Percentiles rank a stretch among this genome's conserved stretches.
Conservation (phyloP, 2,113 vertebrate genomes). For the Anas platyrhynchos region DNA sequence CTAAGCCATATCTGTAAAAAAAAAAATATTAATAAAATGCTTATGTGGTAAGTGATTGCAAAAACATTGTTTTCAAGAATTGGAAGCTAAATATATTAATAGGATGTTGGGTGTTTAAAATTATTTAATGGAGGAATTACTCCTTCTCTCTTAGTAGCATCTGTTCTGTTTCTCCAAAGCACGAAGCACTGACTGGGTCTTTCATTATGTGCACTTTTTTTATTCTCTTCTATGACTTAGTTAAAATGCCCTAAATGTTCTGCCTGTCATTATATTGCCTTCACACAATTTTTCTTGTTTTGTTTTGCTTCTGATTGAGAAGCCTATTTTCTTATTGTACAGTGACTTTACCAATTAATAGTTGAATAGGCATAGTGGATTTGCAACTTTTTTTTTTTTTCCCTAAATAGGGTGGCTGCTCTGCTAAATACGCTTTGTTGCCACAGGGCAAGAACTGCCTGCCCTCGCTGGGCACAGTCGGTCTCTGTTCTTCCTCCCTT, state of each 20-base stretch:
- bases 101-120: not conserved
- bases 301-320: not conserved
- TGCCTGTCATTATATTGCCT: not conserved
- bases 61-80: not conserved
- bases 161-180: not conserved
- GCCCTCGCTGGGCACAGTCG: not conserved
- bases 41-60: not conserved
- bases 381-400: fast-evolving
- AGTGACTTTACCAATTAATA: not conserved
- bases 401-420: not conserved
- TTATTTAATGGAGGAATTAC: not conserved
- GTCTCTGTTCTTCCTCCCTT: not conserved
- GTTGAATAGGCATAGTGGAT: not conserved
- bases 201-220: not conserved
- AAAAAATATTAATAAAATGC: too few species aligned
- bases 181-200: not conserved
- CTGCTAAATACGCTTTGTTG: not conserved
- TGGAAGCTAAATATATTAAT: not conserved
- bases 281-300: not conserved
- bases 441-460: not conserved
- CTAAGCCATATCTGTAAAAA: not conserved
- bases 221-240: not conserved
- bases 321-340: not conserved
- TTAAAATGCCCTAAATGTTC: not conserved
- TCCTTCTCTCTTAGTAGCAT: not conserved